Evolutionary conservation across 1,140 invertebrate species (phyloP).

Genomic region (Monochamus saltuarius): DNA sequence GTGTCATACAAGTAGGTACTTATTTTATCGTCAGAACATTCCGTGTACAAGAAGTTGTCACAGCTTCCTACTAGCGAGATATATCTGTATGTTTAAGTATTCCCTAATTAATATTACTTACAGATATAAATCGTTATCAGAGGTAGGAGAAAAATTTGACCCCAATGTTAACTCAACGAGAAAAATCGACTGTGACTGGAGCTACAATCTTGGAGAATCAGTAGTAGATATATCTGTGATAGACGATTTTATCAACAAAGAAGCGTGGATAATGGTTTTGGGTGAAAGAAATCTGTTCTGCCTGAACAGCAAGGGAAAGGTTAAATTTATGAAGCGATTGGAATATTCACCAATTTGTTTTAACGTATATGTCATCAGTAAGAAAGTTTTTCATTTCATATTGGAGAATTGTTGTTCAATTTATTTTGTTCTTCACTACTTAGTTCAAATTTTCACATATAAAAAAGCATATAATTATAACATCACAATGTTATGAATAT

Average conservation of each 20-base stretch:
- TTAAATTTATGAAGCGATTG: conserved; percentile 78
- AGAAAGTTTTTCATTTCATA: conserved; percentile 8
- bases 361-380: conserved; percentile 70
- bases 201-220: conserved; percentile 75
- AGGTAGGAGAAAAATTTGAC: conserved; percentile 58
- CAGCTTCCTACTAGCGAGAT: no score
- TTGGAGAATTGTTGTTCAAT: conserved; percentile 3
- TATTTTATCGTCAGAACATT: no score
- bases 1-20: conserved; percentile 74
- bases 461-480: background rate
- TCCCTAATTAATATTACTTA: conserved; percentile 17
- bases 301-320: conserved; percentile 70
- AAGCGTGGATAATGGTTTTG: conserved; percentile 62
- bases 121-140: conserved; percentile 67
- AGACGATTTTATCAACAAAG: conserved; percentile 48
- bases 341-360: conserved; percentile 78
- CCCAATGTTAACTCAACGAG: conserved; percentile 55
- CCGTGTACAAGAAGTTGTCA: no score
- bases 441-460: background rate
- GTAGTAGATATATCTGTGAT: conserved; percentile 66
- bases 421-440: background rate
- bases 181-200: conserved; percentile 70
- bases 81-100: no score
- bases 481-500: background rate
- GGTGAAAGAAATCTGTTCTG: conserved; percentile 76